phyloP scores from a whole-genome alignment of 2,113 vertebrate genomes.

The Trochalopteron elliotii region DNA sequence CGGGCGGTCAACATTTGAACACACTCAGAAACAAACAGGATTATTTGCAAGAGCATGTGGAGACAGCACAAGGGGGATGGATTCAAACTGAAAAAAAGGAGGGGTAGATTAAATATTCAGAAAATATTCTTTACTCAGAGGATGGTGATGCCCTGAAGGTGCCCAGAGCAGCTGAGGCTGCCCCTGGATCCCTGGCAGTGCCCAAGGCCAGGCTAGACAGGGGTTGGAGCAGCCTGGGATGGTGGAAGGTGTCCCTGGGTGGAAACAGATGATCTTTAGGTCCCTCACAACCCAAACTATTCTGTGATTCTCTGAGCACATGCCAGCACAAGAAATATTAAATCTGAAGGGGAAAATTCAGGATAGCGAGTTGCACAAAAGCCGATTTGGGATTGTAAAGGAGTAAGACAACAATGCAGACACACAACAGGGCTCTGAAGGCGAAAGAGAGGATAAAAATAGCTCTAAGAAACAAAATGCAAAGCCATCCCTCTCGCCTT shows the following conservation, averaged over 20 bases:
- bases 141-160: rapidly evolving
- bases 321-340: not conserved
- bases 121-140: not conserved
- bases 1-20: not conserved
- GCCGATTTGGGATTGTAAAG: not conserved
- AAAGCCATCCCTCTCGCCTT: not conserved
- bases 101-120: too few relatives aligned
- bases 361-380: not conserved
- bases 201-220: not conserved
- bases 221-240: not conserved
- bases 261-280: not conserved
- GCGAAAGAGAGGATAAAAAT: not conserved
- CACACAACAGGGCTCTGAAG: not conserved
- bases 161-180: not conserved
- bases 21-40: not conserved
- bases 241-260: not conserved
- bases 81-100: not conserved
- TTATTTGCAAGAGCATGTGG: not conserved
- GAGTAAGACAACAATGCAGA: not conserved
- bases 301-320: not conserved
- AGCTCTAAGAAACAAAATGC: not conserved
- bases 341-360: not conserved
- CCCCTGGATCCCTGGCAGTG: not conserved
- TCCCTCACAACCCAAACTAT: not conserved
- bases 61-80: not conserved